phyloP scores from a whole-genome alignment of 2,113 vertebrate species.

The Kobus ellipsiprymnus region DNA sequence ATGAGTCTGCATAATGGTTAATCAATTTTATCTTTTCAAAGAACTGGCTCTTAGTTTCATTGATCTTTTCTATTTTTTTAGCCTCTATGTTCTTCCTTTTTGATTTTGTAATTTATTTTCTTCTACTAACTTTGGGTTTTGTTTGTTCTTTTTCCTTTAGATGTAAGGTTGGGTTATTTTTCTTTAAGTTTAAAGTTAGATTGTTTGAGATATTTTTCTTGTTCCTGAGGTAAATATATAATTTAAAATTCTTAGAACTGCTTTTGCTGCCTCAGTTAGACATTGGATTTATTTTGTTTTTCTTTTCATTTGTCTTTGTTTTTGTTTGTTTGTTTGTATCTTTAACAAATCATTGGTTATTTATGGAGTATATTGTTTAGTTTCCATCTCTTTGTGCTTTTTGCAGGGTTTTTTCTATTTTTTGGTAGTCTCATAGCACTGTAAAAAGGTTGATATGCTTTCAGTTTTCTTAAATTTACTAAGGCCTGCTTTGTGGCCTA shows the following conservation, averaged over 20 bases:
- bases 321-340: background rate
- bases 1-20: background rate
- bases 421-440: background rate
- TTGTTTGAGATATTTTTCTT: background rate
- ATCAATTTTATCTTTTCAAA: background rate
- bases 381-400: background rate
- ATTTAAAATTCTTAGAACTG: background rate
- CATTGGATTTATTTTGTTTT: background rate
- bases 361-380: background rate
- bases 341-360: background rate
- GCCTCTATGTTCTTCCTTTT: background rate
- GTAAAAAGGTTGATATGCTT: background rate
- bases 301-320: background rate
- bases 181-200: background rate
- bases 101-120: background rate
- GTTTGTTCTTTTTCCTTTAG: background rate
- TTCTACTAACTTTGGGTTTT: background rate
- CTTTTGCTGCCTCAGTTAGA: background rate
- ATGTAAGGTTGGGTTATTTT: background rate
- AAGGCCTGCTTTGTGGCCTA: background rate
- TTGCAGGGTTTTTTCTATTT: fast-evolving
- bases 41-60: background rate
- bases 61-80: background rate
- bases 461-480: background rate
- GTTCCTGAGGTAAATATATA: background rate